Evolutionary conservation across 2,888 invertebrate species (phyloP), one percentile per base, ranked within the genome.

Genomic region (Standfussiana lucernea): DNA sequence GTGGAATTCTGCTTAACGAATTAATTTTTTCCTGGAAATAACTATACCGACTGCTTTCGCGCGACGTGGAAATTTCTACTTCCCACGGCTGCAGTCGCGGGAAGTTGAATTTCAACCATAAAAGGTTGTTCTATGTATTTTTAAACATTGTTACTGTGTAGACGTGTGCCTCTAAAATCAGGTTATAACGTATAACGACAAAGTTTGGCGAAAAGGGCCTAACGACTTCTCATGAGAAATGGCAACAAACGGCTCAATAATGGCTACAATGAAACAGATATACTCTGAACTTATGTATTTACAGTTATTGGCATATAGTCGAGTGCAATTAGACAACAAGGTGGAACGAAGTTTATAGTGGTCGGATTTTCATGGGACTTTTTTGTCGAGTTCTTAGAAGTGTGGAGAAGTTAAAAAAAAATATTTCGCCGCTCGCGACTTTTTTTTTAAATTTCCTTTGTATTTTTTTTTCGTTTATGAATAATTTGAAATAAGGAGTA

Each of bases 1-100:
- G 65, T 62, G 45, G 69, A 70, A 73, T 66, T 78, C 32, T n/a
- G 21, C 18, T 67, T 32, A 71, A 75, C 28, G 47, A 67, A 40
- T 72, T 53, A 56, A 24, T 24, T 50, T 72, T 53, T 79, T 76
- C 67, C 56, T 75, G 53, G 75, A 75, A 86, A 77, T 69, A 75
- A 62, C 45, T 50, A 72, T 53, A 69, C 42, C 32, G 71, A 62
- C 77, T 67, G 65, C 73, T 72, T 85, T 85, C 76, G 72, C 45
- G 76, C 71, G 71, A 66, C 78, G 70, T 75, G 62, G 66, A 82
- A 79, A 86, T 72, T 66, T 86, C 74, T 68, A 79, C 77, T 87
- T 84, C 73, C 77, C 73, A 86, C 87, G 85, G 68, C 75, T 77
- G 66, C 64, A 74, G 75, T 64, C 37, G 77, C 78, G 64, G 88